phyloP scores from a whole-genome alignment of 1,140 invertebrate species.

The Sycophaga agraensis region DNA sequence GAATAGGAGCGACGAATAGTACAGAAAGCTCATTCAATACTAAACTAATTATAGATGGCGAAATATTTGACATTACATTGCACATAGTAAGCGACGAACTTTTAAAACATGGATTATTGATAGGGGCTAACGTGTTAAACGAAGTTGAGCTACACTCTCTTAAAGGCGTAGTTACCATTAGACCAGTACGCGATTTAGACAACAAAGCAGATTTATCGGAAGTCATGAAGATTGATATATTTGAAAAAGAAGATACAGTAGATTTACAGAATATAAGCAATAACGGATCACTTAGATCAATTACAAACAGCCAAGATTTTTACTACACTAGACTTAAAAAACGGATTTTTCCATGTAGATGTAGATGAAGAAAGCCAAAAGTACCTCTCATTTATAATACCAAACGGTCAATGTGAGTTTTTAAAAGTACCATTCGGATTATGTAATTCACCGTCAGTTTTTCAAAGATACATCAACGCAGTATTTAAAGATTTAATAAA shows the following conservation, averaged over 20 bases:
- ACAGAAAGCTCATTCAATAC: background rate
- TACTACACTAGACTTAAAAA: slow-evolving; percentile 27
- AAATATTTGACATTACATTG: background rate
- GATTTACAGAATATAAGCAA: background rate
- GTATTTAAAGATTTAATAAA: slow-evolving; percentile 23
- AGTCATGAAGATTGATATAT: background rate
- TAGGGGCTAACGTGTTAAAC: background rate
- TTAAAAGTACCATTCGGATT: slow-evolving; percentile 30
- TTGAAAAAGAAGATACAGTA: background rate
- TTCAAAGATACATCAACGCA: slow-evolving; percentile 30
- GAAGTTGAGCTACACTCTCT: background rate
- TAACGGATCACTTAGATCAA: background rate
- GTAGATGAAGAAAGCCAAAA: slow-evolving; percentile 17
- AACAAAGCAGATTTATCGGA: background rate
- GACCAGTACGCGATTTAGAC: background rate
- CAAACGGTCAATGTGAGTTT: slow-evolving; percentile 27
- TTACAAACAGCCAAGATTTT: background rate
- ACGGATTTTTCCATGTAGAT: slow-evolving; percentile 23
- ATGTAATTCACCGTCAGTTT: slow-evolving; percentile 28
- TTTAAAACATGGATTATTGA: background rate
- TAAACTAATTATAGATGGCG: background rate
- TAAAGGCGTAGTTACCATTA: background rate
- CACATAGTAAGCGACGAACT: background rate
- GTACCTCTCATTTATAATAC: slow-evolving; percentile 26
- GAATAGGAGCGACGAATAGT: background rate